These are phyloP conservation scores for Macroteleia sp. DNA, from an alignment of 2,888 invertebrate species.

Conservation along the genomic window DNA sequence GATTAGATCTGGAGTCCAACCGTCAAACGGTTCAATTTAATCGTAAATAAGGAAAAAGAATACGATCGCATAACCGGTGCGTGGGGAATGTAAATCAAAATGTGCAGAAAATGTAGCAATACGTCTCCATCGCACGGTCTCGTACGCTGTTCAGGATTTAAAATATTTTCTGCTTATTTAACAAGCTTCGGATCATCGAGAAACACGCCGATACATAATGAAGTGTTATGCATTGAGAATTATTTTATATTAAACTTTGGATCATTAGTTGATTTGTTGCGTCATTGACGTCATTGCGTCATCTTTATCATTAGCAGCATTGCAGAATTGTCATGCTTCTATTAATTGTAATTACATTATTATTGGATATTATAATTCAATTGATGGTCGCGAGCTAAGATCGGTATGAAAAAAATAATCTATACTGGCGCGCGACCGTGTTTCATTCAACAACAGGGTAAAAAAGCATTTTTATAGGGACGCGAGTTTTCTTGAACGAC, in stretches of 20 bases:
- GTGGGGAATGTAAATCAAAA: not conserved
- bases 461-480: slow-evolving; percentile 73
- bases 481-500: slow-evolving; percentile 75
- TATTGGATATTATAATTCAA: slow-evolving; percentile 66
- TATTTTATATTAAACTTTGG: slow-evolving; percentile 31
- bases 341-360: slow-evolving; percentile 64
- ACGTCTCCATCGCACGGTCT: not conserved
- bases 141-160: not conserved
- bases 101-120: slow-evolving; percentile 2
- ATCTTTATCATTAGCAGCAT: slow-evolving; percentile 50
- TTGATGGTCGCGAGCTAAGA: slow-evolving; percentile 46
- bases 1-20: slow-evolving; percentile 20
- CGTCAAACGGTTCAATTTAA: slow-evolving; percentile 35
- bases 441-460: slow-evolving; percentile 83
- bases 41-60: not conserved
- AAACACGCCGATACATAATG: not conserved
- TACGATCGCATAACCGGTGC: not conserved
- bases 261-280: slow-evolving; percentile 50
- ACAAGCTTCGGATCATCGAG: not conserved
- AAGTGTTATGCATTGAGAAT: not conserved
- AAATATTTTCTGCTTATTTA: slow-evolving; percentile 1
- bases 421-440: slow-evolving; percentile 76
- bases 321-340: slow-evolving; percentile 53
- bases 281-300: slow-evolving; percentile 42
- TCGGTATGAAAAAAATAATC: slow-evolving; percentile 50